A percentile compares a stretch with the other conserved stretches of the same genome.
phyloP scores from a whole-genome alignment of 2,797 vertebrate species.

The Fistularia commersonii region DNA sequence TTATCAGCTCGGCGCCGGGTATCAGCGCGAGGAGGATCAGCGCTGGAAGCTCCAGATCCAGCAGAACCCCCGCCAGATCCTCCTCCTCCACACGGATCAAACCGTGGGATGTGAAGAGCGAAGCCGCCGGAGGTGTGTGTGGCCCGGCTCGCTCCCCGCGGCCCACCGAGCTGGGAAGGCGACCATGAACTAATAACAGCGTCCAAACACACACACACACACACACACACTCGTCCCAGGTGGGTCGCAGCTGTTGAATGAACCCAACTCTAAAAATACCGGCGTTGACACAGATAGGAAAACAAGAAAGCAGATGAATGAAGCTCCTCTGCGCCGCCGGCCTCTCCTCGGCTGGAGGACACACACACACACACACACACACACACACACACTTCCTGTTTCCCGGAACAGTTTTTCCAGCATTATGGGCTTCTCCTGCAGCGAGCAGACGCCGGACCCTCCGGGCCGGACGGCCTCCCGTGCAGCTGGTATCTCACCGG shows the following conservation, averaged over 20 bases:
- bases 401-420: neutral
- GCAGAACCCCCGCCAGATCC: no score
- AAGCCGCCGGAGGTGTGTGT: no score
- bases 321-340: conserved; percentile 38
- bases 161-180: conserved; percentile 50
- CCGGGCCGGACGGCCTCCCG: conserved; percentile 7
- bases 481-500: conserved; percentile 35
- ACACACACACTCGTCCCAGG: conserved; percentile 56
- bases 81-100: conserved; percentile 29
- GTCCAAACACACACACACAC: conserved; percentile 45
- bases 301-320: conserved; percentile 56
- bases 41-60: no score
- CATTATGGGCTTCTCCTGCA: conserved; percentile 21
- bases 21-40: no score
- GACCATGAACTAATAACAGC: conserved; percentile 70
- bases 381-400: neutral
- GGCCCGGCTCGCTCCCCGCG: conserved; percentile 30
- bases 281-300: conserved; percentile 47
- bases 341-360: conserved; percentile 47
- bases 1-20: no score
- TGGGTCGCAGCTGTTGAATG: conserved; percentile 72
- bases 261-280: conserved; percentile 64
- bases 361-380: conserved; percentile 29
- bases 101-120: conserved; percentile 27
- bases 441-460: conserved; percentile 40